These are phyloP conservation scores for Enteromius fasciolatus DNA, from an alignment of 2,797 vertebrate species.

Conservation along the genomic window DNA sequence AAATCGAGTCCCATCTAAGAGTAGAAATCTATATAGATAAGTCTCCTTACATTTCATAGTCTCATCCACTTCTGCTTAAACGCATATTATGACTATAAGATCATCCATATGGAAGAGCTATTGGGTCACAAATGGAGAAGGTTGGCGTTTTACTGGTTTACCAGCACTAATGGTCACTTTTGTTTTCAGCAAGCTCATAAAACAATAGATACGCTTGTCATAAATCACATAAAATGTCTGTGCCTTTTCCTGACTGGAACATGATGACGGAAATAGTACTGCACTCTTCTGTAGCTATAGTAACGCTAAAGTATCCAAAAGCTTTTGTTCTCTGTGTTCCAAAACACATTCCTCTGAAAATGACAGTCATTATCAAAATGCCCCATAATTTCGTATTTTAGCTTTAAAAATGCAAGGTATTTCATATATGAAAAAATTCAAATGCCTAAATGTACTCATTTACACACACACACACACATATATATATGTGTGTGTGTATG, in stretches of 20 bases:
- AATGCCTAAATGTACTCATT: constrained; percentile 5
- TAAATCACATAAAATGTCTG: constrained; percentile 36
- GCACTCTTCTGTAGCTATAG: constrained; percentile 55
- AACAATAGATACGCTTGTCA: not conserved
- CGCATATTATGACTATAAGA: constrained; percentile 11
- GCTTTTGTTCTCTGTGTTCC: constrained; percentile 19
- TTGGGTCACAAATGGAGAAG: constrained; percentile 17
- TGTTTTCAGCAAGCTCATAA: constrained; percentile 34
- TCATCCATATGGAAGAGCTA: constrained; percentile 21
- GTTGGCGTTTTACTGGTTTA: constrained; percentile 35
- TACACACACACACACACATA: no score
- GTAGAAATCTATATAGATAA: not conserved
- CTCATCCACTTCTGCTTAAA: constrained; percentile 14
- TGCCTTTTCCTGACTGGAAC: constrained; percentile 43
- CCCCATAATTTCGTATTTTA: not conserved
- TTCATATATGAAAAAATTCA: not conserved
- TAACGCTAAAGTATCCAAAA: constrained; percentile 47
- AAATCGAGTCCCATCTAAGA: not conserved
- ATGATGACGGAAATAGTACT: constrained; percentile 46
- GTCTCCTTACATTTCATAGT: constrained; percentile 14
- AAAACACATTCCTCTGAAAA: constrained; percentile 31
- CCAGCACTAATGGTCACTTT: constrained; percentile 26
- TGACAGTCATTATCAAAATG: constrained; percentile 36
- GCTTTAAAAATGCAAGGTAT: constrained; percentile 33
- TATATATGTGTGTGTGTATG: no score